Evolutionary conservation across 2,113 vertebrate genomes (phyloP).

Genomic region (Heptranchias perlo): DNA sequence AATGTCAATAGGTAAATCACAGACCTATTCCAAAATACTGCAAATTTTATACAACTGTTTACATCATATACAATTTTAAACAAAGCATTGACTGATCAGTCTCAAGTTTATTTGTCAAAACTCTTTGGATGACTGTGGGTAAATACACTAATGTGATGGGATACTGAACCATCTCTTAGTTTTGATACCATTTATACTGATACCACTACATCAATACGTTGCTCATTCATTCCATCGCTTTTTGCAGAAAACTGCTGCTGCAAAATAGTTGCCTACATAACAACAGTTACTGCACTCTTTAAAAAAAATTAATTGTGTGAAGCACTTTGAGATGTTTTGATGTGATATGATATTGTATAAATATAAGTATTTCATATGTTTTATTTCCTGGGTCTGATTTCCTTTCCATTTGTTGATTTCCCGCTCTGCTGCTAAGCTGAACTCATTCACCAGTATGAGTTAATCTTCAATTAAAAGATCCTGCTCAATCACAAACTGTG

Average conservation of each 20-base stretch:
- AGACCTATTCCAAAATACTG: not conserved
- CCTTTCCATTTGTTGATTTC: not conserved
- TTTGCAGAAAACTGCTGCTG: not conserved
- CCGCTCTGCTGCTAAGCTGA: not conserved
- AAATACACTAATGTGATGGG: not conserved
- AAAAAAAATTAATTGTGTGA: not conserved
- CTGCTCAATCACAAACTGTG: not conserved
- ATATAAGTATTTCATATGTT: not conserved
- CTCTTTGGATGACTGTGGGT: not conserved
- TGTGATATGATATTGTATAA: not conserved
- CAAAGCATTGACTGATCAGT: not conserved
- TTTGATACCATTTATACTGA: not conserved
- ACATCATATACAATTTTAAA: not conserved
- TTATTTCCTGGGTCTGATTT: not conserved
- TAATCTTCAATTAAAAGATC: not conserved
- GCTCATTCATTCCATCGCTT: not conserved
- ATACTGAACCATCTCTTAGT: not conserved
- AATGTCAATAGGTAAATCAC: not conserved
- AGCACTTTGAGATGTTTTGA: not conserved
- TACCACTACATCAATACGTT: not conserved
- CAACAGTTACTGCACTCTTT: not conserved
- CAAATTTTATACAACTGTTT: not conserved
- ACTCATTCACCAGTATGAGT: not conserved
- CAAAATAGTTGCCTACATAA: not conserved
- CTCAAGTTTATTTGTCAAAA: not conserved